A percentile compares a stretch with the other conserved stretches of the same genome.
Conservation (phyloP, 2,888 invertebrate species). For the Ichneumoninae sp. region DNA sequence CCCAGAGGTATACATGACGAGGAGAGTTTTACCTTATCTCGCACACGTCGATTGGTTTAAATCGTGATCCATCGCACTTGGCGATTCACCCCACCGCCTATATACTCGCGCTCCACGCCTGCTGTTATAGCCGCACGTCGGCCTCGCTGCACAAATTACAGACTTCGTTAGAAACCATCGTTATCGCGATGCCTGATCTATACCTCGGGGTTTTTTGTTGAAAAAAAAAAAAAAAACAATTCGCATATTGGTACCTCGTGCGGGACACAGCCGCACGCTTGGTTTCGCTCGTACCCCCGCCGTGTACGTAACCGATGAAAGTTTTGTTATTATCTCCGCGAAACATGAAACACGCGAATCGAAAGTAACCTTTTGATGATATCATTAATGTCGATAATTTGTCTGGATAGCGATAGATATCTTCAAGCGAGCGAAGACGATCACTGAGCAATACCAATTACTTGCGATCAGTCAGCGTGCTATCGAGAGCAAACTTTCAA, state of each 20-base stretch:
- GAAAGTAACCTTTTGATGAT: neutral
- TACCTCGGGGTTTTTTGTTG: conserved; percentile 72
- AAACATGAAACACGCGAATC: neutral
- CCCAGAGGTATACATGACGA: conserved; percentile 60
- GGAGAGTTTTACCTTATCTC: conserved; percentile 71
- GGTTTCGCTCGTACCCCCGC: conserved; percentile 52
- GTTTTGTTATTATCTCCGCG: neutral
- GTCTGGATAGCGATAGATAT: neutral
- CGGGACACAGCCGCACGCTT: conserved; percentile 66
- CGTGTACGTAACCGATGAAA: conserved; percentile 1
- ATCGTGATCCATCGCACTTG: conserved; percentile 75
- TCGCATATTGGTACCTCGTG: conserved; percentile 78
- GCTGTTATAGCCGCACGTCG: conserved; percentile 65
- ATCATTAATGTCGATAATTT: neutral
- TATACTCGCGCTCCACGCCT: conserved; percentile 49
- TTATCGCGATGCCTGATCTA: conserved; percentile 79
- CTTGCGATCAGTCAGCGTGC: neutral
- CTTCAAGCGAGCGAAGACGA: neutral
- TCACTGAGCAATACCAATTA: neutral
- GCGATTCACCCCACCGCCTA: conserved; percentile 68
- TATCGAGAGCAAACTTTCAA: neutral
- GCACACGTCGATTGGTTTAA: conserved; percentile 75
- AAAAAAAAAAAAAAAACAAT: conserved; percentile 72
- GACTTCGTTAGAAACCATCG: conserved; percentile 80
- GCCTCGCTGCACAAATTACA: conserved; percentile 77